Base-by-base conservation (phyloP, 2,797 vertebrate genomes). In the Parauchenoglanis punctatus region DNA sequence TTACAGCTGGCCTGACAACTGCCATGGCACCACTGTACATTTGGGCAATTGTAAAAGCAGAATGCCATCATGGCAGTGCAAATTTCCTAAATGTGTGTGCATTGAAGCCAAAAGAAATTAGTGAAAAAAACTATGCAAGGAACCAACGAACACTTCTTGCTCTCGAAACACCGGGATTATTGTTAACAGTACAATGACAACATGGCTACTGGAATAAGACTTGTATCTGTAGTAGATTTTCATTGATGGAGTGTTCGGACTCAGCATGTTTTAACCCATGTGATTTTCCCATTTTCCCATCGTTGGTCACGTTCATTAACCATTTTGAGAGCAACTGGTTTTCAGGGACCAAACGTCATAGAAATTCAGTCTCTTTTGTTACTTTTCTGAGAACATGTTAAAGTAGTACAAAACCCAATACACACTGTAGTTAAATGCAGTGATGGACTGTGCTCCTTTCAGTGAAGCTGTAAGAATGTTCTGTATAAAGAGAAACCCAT, bases 401-500 rank as follows among this genome's bases (percentile, higher is more conserved):
- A 11, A 73, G 67, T 56, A 35, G 61, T 23, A 52, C 76, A 83
- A 85, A 85, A 84, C 10, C 68, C 52, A 65, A 40, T 13, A 54
- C 46, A 58, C 59, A 35, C 31, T 49, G 12, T 46, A 46, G 35
- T 10, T 46, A 46, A 63, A 63, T 23, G 40, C 35, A 58, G 52
- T 52, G 73, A 70, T 83, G 49, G 82, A 73, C 59, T 0, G 25
- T 67, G 83, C 63, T 87, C 25, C 81, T 56, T 58, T 28, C n/a
- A 52, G 58, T 85, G 59, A 82, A 75, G 46, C 25, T 81, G 58
- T 46, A 46, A 52, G 17, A 75, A 49, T 28, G 78, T 83, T 85
- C 83, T 88, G 83, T 83, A 28, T 31, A 35, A 80, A 72, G 35
- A 70, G 58, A 81, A 44, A 0, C 15, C 25, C 68, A 87, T 83